Conservation (phyloP, 2,113 vertebrate species). For the Tichodroma muraria region DNA sequence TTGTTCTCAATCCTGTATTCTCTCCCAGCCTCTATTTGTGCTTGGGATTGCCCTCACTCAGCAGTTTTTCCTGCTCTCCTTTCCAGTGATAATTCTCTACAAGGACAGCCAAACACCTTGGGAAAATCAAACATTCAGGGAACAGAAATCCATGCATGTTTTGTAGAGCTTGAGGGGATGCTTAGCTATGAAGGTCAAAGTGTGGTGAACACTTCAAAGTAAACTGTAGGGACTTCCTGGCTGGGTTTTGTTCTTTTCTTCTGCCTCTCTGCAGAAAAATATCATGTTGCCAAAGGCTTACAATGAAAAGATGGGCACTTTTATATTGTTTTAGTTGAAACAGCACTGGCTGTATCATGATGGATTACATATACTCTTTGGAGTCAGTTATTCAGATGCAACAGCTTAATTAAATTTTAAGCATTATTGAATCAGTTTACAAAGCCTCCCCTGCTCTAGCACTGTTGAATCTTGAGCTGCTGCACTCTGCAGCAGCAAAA, state of each 20-base stretch:
- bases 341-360: not conserved
- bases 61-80: not conserved
- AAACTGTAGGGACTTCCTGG: not conserved
- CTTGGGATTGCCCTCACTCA: not conserved
- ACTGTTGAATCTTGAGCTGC: not conserved
- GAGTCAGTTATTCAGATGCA: conserved; percentile 17
- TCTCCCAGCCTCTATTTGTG: not conserved
- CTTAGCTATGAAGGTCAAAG: conserved; percentile 14
- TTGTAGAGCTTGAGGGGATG: not conserved
- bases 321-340: not conserved
- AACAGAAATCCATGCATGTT: not conserved
- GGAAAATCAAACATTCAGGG: not conserved
- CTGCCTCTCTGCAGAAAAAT: not conserved
- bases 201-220: not conserved
- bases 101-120: conserved; percentile 3
- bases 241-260: not conserved
- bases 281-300: not conserved
- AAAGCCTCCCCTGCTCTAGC: not conserved
- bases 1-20: not conserved
- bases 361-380: not conserved
- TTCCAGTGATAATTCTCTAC: not conserved
- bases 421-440: conserved; percentile 36
- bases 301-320: not conserved
- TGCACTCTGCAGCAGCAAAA: not conserved
- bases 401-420: conserved; percentile 57